Conservation (phyloP, 53 echinoderm and acorn worm species). For the Arbacia lixula region DNA sequence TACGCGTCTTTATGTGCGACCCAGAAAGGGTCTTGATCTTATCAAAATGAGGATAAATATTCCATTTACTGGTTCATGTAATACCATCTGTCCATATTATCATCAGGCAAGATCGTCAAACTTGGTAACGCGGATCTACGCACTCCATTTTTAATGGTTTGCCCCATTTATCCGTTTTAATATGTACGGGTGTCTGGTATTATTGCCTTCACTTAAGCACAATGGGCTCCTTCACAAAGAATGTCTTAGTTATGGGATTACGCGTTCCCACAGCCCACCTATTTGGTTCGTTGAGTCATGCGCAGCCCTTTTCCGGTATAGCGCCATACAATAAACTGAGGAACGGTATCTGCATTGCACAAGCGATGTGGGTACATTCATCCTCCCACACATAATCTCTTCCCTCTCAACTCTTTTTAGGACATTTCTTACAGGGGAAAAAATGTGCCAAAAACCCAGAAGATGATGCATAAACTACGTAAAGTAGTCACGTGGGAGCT, state of each 20-base stretch:
- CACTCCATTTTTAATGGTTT: constrained; percentile 51
- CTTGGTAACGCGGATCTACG: constrained; percentile 23
- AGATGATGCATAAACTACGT: too few relatives aligned
- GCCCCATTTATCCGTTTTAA: constrained; percentile 39
- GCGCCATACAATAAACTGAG: too few relatives aligned
- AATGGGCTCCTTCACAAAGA: constrained; percentile 16
- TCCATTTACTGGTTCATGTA: constrained; percentile 33
- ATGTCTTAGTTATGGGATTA: constrained; percentile 15
- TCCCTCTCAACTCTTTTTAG: too few relatives aligned
- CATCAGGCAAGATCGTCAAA: constrained; percentile 3
- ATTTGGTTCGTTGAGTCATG: too few relatives aligned
- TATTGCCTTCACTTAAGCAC: constrained; percentile 34
- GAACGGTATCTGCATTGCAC: too few relatives aligned
- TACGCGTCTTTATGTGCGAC: constrained; percentile 40
- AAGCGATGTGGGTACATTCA: too few relatives aligned
- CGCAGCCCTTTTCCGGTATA: too few relatives aligned
- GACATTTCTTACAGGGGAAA: too few relatives aligned
- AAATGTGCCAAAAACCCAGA: too few relatives aligned
- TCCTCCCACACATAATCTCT: too few relatives aligned
- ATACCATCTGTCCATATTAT: constrained; percentile 45
- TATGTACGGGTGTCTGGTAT: constrained; percentile 34
- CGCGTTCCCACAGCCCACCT: not conserved
- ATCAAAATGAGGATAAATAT: constrained; percentile 47
- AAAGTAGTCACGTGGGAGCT: too few relatives aligned
- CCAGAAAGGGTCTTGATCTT: constrained; percentile 48